phyloP scores from a whole-genome alignment of 2,888 invertebrate genomes.

The Portevinia maculata region DNA sequence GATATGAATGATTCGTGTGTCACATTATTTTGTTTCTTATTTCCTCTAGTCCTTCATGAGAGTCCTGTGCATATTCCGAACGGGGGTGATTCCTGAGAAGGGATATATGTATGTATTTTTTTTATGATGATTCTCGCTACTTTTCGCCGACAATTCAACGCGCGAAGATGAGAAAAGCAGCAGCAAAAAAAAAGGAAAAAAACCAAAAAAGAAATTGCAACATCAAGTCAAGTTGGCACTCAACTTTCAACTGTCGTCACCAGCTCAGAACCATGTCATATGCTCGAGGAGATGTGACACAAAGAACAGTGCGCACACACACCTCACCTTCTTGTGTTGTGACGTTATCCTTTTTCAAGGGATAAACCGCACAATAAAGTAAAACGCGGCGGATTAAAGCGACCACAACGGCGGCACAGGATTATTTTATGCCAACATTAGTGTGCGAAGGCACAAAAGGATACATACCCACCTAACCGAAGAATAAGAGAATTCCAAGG shows the following conservation, averaged over 20 bases:
- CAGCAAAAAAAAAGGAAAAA: not conserved
- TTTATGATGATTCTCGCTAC: slow-evolving; percentile 2
- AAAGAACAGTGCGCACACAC: slow-evolving; percentile 17
- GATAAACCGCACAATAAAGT: slow-evolving; percentile 56
- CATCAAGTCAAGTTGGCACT: slow-evolving; percentile 58
- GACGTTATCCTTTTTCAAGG: slow-evolving; percentile 32
- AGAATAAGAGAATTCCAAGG: slow-evolving; percentile 24
- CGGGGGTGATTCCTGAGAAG: slow-evolving; percentile 4
- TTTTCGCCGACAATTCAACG: slow-evolving; percentile 40
- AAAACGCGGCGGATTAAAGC: slow-evolving; percentile 45
- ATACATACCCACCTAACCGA: no score
- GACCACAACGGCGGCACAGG: slow-evolving; percentile 53
- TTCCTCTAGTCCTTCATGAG: not conserved
- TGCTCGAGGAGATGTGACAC: slow-evolving; percentile 9
- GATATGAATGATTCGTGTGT: slow-evolving; percentile 62
- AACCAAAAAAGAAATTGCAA: slow-evolving; percentile 36
- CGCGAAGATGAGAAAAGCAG: slow-evolving; percentile 9
- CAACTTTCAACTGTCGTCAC: slow-evolving; percentile 38
- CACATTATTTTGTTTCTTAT: slow-evolving; percentile 60
- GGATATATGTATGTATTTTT: slow-evolving; percentile 2
- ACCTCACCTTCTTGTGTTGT: slow-evolving; percentile 12
- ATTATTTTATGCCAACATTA: slow-evolving; percentile 47
- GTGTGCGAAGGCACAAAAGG: slow-evolving; percentile 44
- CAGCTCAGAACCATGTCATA: slow-evolving; percentile 17
- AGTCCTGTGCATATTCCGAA: not conserved